Evolutionary conservation across 2,113 vertebrate genomes (phyloP).

Genomic region (Chamaetylas fuelleborni): DNA sequence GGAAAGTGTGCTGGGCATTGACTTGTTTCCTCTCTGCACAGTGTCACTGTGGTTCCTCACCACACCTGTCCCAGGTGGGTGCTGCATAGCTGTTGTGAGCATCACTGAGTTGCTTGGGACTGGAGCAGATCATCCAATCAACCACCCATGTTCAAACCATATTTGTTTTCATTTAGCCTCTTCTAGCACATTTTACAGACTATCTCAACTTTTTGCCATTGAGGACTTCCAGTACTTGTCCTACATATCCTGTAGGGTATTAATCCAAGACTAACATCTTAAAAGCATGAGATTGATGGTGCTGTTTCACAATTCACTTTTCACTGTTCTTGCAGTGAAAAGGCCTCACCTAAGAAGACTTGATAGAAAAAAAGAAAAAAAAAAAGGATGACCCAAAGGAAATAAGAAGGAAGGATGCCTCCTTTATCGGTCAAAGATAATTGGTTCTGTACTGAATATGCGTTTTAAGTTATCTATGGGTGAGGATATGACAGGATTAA

Average conservation of each 20-base stretch:
- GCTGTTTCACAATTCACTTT: neutral
- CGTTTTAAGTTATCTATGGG: neutral
- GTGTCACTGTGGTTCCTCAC: neutral
- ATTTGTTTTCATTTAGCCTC: neutral
- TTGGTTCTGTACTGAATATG: neutral
- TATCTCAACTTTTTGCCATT: neutral
- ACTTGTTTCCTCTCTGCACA: neutral
- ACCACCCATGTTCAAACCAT: rapidly evolving
- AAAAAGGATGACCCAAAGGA: neutral
- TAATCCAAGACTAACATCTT: neutral
- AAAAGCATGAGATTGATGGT: neutral
- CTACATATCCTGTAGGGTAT: neutral
- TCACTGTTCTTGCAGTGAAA: neutral
- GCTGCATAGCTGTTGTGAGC: neutral
- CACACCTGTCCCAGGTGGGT: neutral
- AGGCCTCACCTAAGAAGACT: neutral
- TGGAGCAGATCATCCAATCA: rapidly evolving
- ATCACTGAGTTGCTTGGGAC: neutral
- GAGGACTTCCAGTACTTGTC: neutral
- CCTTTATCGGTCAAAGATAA: neutral
- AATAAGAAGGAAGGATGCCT: neutral
- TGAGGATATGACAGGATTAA: constrained; percentile 1
- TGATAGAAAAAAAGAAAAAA: neutral
- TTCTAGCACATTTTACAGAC: neutral
- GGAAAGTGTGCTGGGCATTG: neutral